phyloP scores from a whole-genome alignment of 2,113 vertebrate genomes.

The Spea bombifrons region DNA sequence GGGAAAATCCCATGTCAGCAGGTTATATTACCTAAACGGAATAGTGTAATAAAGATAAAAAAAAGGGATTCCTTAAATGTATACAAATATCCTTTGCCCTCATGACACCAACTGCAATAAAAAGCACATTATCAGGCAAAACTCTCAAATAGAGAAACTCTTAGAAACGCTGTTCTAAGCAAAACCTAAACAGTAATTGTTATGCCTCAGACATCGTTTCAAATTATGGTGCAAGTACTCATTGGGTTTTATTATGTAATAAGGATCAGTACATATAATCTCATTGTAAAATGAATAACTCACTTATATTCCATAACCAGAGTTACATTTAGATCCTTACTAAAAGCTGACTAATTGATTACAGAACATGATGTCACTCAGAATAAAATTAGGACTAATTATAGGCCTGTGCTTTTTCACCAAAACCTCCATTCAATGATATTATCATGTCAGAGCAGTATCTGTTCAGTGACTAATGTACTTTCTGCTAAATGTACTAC shows the following conservation, averaged over 20 bases:
- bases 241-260: background rate
- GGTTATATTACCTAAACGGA: background rate
- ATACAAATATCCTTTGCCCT: constrained; percentile 1
- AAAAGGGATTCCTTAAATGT: constrained; percentile 24
- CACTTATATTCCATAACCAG: background rate
- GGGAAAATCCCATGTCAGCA: background rate
- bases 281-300: background rate
- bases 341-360: background rate
- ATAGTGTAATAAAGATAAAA: constrained; percentile 32
- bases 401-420: background rate
- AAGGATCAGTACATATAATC: background rate
- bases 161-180: background rate
- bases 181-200: background rate
- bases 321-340: background rate
- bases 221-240: background rate
- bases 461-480: background rate
- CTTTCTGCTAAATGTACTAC: background rate
- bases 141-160: background rate
- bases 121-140: constrained; percentile 22
- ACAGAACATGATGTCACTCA: background rate
- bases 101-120: background rate
- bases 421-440: background rate
- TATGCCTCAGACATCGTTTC: background rate
- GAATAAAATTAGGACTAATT: background rate
- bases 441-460: background rate